Base-by-base conservation (phyloP, 2,888 invertebrate species). In the Yponomeuta malinellus region DNA sequence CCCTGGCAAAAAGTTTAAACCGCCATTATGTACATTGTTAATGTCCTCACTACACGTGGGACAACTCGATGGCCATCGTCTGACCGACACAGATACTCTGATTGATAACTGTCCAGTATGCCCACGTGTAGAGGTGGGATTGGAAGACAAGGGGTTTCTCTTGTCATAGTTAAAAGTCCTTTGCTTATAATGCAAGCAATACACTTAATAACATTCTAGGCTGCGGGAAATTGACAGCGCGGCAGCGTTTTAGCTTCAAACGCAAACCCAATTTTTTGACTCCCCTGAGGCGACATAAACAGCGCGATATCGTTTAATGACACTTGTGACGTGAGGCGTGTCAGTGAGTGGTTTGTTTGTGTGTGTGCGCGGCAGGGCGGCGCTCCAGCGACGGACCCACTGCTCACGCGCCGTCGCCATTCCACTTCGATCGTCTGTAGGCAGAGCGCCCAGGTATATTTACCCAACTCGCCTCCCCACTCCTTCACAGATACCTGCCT, bases 391-490 rank as follows among this genome's bases (percentile, higher is more conserved):
- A 75, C 76, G 74, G 89, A 93, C 83, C 87, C 94, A 84, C 94
- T 94, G 87, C 94, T 95, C 88, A 95, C 95, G 80, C 93, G 94
- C 86, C 94, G 95, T 83, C 94, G 95, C 78, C 95, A 96, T 93
- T 95, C 95, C 91, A 95, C 95, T 84, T 94, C 94, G 84, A 93
- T 94, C 91, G 93, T 94, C 89, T 93, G 92, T 75, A 75, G 76
- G 83, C 90, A 93, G 89, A 93, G 90, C 91, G 93, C 92, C 83
- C 94, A 94, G 94, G 94, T 94, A 94, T 81, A 78, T 59, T 78
- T 72, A 76, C 75, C 77, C 72, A 66, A 63, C 72, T 63, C 72
- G 15, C 52, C 52, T 59, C 52, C 52, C 15, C 52, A 12, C 52
- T 59, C 52, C 52, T 15, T 15, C 43, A 43, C 43, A 43, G 43